Conservation (phyloP, 2,888 invertebrate species). For the Morpho helenor region DNA sequence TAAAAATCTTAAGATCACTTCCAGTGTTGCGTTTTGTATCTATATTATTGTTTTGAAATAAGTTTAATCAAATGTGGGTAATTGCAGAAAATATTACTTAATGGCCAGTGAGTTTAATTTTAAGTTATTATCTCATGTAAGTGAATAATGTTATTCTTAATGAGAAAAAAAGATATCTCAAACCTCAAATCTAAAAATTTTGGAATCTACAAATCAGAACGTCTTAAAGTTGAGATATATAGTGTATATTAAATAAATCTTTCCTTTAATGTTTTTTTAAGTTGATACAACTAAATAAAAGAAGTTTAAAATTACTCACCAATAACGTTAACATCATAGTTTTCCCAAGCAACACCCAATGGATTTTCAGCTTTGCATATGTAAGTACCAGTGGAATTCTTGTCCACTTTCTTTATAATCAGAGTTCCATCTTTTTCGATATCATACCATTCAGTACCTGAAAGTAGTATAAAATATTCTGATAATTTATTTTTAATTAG, state of each 20-base stretch:
- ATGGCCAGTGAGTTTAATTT: too few species aligned
- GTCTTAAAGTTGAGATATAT: too few species aligned
- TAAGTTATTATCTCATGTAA: too few species aligned
- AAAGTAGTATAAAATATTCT: neutral
- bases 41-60: too few species aligned
- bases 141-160: too few species aligned
- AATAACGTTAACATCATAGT: constrained; percentile 36
- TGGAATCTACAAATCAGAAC: neutral
- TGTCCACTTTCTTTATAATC: constrained; percentile 40
- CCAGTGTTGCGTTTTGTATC: too few species aligned
- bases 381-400: constrained; percentile 34
- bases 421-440: constrained; percentile 43
- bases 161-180: too few species aligned
- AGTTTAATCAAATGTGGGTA: too few species aligned
- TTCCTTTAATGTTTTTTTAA: neutral
- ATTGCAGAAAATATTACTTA: too few species aligned
- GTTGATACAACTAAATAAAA: neutral
- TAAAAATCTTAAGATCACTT: too few species aligned
- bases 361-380: constrained; percentile 42
- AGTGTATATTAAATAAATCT: too few species aligned
- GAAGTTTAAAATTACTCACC: constrained; percentile 28
- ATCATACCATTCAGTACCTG: constrained; percentile 44
- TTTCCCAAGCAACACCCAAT: constrained; percentile 32
- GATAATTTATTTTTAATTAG: neutral
- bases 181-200: neutral